Evolutionary conservation across 2,888 invertebrate genomes (phyloP).

Genomic region (Boloria selene): DNA sequence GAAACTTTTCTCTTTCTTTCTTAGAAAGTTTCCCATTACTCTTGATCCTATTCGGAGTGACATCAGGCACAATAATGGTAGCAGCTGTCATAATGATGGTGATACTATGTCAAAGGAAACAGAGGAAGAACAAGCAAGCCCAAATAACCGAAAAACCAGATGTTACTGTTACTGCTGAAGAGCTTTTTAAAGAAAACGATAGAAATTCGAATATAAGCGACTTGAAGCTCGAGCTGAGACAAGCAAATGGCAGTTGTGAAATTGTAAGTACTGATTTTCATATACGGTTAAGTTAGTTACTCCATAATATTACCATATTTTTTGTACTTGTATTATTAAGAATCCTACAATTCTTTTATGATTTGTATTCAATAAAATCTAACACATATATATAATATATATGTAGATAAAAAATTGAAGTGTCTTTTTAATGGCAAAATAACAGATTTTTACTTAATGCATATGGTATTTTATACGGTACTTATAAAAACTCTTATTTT

Average conservation of each 20-base stretch:
- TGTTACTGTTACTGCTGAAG: slow-evolving; percentile 75
- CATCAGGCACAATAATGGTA: slow-evolving; percentile 93
- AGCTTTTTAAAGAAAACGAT: slow-evolving; percentile 89
- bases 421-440: no score
- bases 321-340: no score
- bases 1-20: slow-evolving; percentile 50
- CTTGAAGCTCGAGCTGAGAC: slow-evolving; percentile 93
- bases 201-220: slow-evolving; percentile 96
- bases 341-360: no score
- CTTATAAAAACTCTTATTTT: no score
- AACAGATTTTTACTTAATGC: no score
- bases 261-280: slow-evolving; percentile 77
- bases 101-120: slow-evolving; percentile 88
- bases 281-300: neutral
- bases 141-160: slow-evolving; percentile 83
- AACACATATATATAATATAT: no score
- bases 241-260: slow-evolving; percentile 90
- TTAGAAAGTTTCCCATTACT: slow-evolving; percentile 90
- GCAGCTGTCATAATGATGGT: slow-evolving; percentile 92
- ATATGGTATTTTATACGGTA: no score
- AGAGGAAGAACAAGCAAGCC: slow-evolving; percentile 79
- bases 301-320: no score
- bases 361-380: no score
- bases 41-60: slow-evolving; percentile 91
- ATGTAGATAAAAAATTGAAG: no score